Base-by-base conservation (phyloP, 2,113 vertebrate species). In the Lynx canadensis region DNA sequence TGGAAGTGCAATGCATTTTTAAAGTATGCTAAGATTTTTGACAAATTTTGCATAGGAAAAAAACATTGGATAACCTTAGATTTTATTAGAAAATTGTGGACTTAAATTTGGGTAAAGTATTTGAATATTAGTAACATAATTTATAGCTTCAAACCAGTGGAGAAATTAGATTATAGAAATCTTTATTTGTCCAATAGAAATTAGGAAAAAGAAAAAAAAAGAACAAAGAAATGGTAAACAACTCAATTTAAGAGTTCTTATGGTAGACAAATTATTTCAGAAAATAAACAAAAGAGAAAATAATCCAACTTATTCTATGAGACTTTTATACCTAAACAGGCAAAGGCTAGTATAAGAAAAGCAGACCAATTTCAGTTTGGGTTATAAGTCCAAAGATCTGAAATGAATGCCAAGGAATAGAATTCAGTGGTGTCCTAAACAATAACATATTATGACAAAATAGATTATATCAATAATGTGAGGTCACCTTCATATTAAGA, bases 1-100 rank as follows among this genome's bases (percentile, higher is more conserved):
- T 38, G 31, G 8, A 14, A 45, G 5, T 33, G 1, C 16, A 57
- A 48, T 52, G 31, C 5, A 76, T 68, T 89, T 79, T 76, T 89
- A 92, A 94, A 52, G n/a, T 13, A 31, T 89, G 7, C 29, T 89
- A 57, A 85, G 16, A 86, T 86, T 91, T 80, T 93, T 97, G 83
- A 82, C 25, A 85, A 14, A 15, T 71, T 96, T 92, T 36, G 8
- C 41, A 86, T 94, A 41, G 12, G 3, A 55, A 16, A 79, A 79
- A 94, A 92, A 27, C 21, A 84, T 31, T 88, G 36, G 88, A 45
- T 88, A 92, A 66, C 36, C 84, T 90, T 19, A 93, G 69, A 48
- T 2, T 63, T 93, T n/a, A 69, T 69, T 69, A 82, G 65, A 84
- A 91, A 95, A 84, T 78, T 29, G 18, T 55, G 27, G 68, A 50